Conservation (phyloP, 2,113 vertebrate genomes). For the Oncorhynchus keta region DNA sequence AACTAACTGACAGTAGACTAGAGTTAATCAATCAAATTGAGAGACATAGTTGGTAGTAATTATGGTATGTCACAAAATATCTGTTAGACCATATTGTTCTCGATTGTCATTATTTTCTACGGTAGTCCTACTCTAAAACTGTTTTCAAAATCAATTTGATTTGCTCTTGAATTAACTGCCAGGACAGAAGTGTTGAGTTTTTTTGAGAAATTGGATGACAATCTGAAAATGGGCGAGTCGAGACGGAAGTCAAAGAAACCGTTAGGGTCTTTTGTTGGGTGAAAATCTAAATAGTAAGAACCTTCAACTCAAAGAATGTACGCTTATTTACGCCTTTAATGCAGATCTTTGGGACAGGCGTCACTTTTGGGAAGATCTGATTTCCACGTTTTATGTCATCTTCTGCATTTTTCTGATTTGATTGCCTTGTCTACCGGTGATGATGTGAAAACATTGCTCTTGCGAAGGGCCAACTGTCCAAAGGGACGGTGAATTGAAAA, state of each 20-base stretch:
- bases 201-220: slow-evolving; percentile 33
- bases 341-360: slow-evolving; percentile 64
- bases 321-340: slow-evolving; percentile 67
- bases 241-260: slow-evolving; percentile 19
- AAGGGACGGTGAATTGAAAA: slow-evolving; percentile 58
- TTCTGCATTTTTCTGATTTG: slow-evolving; percentile 12
- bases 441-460: slow-evolving; percentile 44
- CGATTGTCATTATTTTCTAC: slow-evolving; percentile 51
- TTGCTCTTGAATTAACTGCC: slow-evolving; percentile 54
- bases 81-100: slow-evolving; percentile 48
- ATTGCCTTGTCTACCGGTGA: slow-evolving; percentile 60
- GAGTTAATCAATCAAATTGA: slow-evolving; percentile 26
- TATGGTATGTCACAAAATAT: slow-evolving; percentile 42
- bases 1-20: slow-evolving; percentile 12
- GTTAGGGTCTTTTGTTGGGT: slow-evolving; percentile 21
- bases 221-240: slow-evolving; percentile 20
- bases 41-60: slow-evolving; percentile 50
- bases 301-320: slow-evolving; percentile 73
- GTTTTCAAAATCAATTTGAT: slow-evolving; percentile 39
- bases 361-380: slow-evolving; percentile 45
- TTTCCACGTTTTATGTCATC: slow-evolving; percentile 48
- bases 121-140: slow-evolving; percentile 18
- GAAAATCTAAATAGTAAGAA: slow-evolving; percentile 34
- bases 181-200: slow-evolving; percentile 41
- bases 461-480: slow-evolving; percentile 36